Base-by-base conservation (phyloP, 1,140 invertebrate genomes). In the Trichonephila clavata region DNA sequence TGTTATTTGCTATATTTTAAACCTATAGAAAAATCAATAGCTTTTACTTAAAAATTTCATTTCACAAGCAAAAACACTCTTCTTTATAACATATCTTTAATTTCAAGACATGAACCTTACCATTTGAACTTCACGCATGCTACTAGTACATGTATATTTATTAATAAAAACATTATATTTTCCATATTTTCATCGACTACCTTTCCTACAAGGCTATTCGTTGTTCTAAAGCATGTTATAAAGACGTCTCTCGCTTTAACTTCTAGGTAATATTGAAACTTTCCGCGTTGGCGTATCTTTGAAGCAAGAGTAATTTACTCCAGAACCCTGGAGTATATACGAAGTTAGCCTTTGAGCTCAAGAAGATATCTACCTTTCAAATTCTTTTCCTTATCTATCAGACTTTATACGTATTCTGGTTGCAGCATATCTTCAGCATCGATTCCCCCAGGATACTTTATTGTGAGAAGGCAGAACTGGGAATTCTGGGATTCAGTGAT, bases 341-440 rank as follows among this genome's bases (percentile, higher is more conserved):
- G 63, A 65, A 14, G 68, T 27, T 71, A 27, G 24, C 68, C 14
- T 71, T 71, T 18, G 24, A 71, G 13, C 27, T 18, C 24, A 27
- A 32, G 68, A 24, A 71, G 13, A 1, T 71, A 71, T 14, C 24
- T 32, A 16, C 68, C 27, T 27, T 71, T 71, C 24, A 71, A 13
- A 32, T 71, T 71, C 13, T 27, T 63, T 71, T 71, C 24, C 68
- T 71, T 71, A 71, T 71, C 68, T 71, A 71, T 71, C 68, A 71
- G 24, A 27, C 43, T 71, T 32, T 24, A 71, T 32, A 13, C 68
- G 13, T 63, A 16, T 32, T 18, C 27, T 71, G 68, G 27, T 32
- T 27, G 4, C 68, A 32, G 14, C 68, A 71, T 71, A 71, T 71
- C 68, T 71, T 14, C 27, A 13, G 14, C 68, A 71, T 71, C 27